Percentiles rank a stretch among this genome's conserved stretches.
These are phyloP conservation scores for Lingula anatina DNA, from an alignment of 2,888 invertebrate species.

Conservation along the genomic window DNA sequence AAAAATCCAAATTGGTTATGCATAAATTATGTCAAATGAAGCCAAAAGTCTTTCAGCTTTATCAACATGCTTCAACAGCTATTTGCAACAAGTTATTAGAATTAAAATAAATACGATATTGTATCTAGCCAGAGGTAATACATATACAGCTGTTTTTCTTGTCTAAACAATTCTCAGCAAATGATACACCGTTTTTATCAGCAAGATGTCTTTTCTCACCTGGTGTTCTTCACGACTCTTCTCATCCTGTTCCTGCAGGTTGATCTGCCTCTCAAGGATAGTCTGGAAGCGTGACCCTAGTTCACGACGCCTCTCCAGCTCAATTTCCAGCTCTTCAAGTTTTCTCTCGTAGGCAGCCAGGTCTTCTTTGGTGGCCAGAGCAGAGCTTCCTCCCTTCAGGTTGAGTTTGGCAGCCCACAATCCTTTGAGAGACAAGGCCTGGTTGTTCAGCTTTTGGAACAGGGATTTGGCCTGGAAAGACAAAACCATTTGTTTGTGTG, in stretches of 20 bases:
- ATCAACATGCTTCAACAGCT: too few relatives aligned
- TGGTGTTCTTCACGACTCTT: conserved; percentile 37
- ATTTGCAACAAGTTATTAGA: too few relatives aligned
- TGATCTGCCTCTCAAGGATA: conserved; percentile 25
- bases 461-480: conserved; percentile 38
- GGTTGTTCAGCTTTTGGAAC: conserved; percentile 41
- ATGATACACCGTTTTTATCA: too few relatives aligned
- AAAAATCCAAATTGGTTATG: too few relatives aligned
- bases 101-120: too few relatives aligned
- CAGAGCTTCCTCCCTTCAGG: conserved; percentile 27
- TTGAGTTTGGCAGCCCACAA: conserved; percentile 49
- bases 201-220: too few relatives aligned
- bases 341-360: conserved; percentile 33
- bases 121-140: too few relatives aligned
- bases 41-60: too few relatives aligned
- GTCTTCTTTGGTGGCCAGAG: conserved; percentile 37
- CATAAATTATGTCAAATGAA: too few relatives aligned
- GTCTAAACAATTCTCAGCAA: too few relatives aligned
- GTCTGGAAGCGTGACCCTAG: conserved; percentile 34
- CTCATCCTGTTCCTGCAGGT: conserved; percentile 33
- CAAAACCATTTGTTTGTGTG: too few relatives aligned
- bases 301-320: conserved; percentile 38
- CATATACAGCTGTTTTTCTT: too few relatives aligned
- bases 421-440: conserved; percentile 44
- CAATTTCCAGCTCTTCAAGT: conserved; percentile 32